Evolutionary conservation across 2,113 vertebrate genomes (phyloP), one percentile per base, ranked within the genome.

Genomic region (Axis porcinus): DNA sequence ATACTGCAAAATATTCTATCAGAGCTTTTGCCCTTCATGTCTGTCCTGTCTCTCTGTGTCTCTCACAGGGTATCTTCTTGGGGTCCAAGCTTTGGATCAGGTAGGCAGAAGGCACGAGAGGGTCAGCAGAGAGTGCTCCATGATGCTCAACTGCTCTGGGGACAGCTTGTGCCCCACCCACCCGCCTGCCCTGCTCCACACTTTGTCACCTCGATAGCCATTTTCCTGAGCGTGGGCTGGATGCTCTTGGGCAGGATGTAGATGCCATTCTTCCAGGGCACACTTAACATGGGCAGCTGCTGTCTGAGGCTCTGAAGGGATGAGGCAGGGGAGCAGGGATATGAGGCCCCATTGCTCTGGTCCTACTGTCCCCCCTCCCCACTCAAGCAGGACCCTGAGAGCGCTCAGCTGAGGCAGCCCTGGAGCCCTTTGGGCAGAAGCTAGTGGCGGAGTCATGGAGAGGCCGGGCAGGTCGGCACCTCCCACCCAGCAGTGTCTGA

Each of bases 161-260:
- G 14, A 62, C 25, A 28, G 45, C 60, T 30, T 21, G 2, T 1
- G 0, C 36, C 76, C 64, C 19, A 7, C 12, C 33, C 10, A 0
- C 15, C 17, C 25, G 1, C 25, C 57, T 70, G 36, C 67, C 36
- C 79, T 4, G 0, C 52, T 52, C 30, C 28, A 4, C 2, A 0
- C 52, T 16, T 23, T 30, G 67, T 57, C 96, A 99, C 99, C 99
- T 99, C 99, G 43, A 99, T 93, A 0, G 98, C 98, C 97, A 98
- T 97, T 93, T 95, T 98, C 78, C 28, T 93, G 84, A 99, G 74
- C 0, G 47, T 90, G 0, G 99, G 99, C 70, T 98, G 97, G 67
- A 99, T 97, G 7, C 78, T 98, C 85, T 14, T 36, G 19, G 99
- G 99, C 54, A 99, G 52, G 1, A 86, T 55, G 86, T 98, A 97